Conservation (phyloP, 2,888 invertebrate genomes). For the Choreutis nemorana region DNA sequence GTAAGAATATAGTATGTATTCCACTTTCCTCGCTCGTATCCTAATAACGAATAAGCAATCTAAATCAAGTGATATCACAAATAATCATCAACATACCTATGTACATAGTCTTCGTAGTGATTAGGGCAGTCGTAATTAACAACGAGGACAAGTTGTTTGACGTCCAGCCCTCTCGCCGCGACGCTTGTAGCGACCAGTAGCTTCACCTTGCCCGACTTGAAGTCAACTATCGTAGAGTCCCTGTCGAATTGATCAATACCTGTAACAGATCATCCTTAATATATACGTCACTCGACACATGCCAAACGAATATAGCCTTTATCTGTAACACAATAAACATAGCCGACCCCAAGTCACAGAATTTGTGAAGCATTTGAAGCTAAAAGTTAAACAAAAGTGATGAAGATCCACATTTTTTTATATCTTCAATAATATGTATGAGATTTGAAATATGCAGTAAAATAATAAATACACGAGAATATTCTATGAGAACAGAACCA, state of each 20-base stretch:
- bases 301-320: constrained; percentile 14
- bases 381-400: not conserved
- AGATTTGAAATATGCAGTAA: too few species aligned
- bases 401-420: too few species aligned
- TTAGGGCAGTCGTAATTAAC: constrained; percentile 99
- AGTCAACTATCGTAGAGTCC: constrained; percentile 97
- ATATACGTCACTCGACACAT: constrained; percentile 31
- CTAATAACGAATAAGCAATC: too few species aligned
- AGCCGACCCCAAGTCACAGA: constrained; percentile 2
- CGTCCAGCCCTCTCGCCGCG: constrained; percentile 97
- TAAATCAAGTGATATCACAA: too few species aligned
- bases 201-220: constrained; percentile 93
- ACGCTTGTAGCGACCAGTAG: constrained; percentile 97
- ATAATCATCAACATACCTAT: too few species aligned
- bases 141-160: constrained; percentile 96
- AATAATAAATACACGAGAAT: too few species aligned
- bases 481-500: too few species aligned
- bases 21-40: too few species aligned
- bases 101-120: constrained; percentile 99
- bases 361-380: not conserved
- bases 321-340: constrained; percentile 12
- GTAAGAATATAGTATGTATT: too few species aligned
- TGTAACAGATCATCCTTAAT: constrained; percentile 59
- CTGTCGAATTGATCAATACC: constrained; percentile 99
- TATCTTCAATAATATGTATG: too few species aligned